Evolutionary conservation across 1,140 invertebrate genomes (phyloP).

Genomic region (Drosophila watanabei): DNA sequence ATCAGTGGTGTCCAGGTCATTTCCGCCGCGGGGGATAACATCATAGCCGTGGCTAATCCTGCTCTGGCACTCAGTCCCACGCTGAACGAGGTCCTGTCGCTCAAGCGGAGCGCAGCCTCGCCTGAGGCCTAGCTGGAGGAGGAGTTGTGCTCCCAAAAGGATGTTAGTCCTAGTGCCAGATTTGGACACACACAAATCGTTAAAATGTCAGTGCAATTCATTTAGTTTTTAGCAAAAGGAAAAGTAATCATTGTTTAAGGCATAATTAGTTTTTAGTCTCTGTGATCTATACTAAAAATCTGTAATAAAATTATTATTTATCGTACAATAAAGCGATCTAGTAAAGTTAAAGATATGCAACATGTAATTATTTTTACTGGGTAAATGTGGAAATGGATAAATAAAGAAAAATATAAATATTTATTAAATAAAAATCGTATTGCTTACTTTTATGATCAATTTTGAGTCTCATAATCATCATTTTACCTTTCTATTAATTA

Average conservation of each 20-base stretch:
- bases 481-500: no score
- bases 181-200: constrained; percentile 27
- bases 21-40: constrained; percentile 93
- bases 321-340: constrained; percentile 21
- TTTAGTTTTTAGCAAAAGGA: constrained; percentile 31
- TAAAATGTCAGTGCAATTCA: constrained; percentile 63
- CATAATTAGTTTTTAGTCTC: constrained; percentile 54
- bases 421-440: no score
- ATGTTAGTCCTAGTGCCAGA: constrained; percentile 26
- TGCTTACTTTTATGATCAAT: neutral
- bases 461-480: neutral
- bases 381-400: no score
- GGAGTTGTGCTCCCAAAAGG: neutral
- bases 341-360: neutral
- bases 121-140: constrained; percentile 61
- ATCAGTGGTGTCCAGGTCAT: constrained; percentile 90
- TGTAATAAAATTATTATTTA: constrained; percentile 61
- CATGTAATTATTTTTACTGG: no score
- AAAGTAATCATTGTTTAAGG: constrained; percentile 6
- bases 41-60: constrained; percentile 95
- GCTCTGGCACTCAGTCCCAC: constrained; percentile 88
- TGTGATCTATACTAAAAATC: constrained; percentile 67
- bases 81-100: constrained; percentile 66
- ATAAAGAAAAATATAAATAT: no score
- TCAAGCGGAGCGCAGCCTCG: constrained; percentile 75